Conservation (phyloP, 2,113 vertebrate species). For the Arothron firmamentum region DNA sequence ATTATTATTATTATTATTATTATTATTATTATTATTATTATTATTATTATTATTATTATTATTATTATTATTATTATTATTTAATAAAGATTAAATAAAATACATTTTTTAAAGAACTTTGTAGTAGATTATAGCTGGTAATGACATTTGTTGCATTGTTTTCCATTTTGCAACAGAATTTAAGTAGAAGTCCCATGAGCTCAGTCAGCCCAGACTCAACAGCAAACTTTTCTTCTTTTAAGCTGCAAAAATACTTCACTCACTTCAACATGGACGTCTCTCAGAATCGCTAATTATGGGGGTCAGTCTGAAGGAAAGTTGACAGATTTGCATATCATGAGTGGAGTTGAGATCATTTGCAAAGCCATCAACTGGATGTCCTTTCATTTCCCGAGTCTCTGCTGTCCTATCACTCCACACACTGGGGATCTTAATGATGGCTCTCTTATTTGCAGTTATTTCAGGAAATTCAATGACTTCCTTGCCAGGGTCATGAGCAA, state of each 20-base stretch:
- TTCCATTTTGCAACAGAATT: not conserved
- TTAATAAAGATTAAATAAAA: too few relatives aligned
- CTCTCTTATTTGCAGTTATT: slow-evolving; percentile 77
- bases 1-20: too few relatives aligned
- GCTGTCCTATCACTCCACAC: slow-evolving; percentile 58
- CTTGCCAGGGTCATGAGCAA: slow-evolving; percentile 74
- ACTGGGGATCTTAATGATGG: slow-evolving; percentile 68
- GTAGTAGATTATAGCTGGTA: too few relatives aligned
- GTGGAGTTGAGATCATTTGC: slow-evolving; percentile 69
- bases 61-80: too few relatives aligned
- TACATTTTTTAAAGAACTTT: too few relatives aligned
- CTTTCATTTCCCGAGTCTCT: slow-evolving; percentile 59
- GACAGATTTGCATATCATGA: slow-evolving; percentile 62
- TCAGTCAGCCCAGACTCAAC: slow-evolving; percentile 19
- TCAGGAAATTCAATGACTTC: slow-evolving; percentile 72
- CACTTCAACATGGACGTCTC: slow-evolving; percentile 40
- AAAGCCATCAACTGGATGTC: slow-evolving; percentile 66
- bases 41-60: too few relatives aligned
- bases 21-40: too few relatives aligned
- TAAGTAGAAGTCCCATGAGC: not conserved
- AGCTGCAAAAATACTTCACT: slow-evolving; percentile 35
- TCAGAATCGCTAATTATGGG: slow-evolving; percentile 56
- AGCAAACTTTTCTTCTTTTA: slow-evolving; percentile 37
- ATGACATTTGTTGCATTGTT: too few relatives aligned
- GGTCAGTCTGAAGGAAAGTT: slow-evolving; percentile 51